Evolutionary conservation across 2,113 vertebrate species (phyloP).

Genomic region (Struthio camelus): DNA sequence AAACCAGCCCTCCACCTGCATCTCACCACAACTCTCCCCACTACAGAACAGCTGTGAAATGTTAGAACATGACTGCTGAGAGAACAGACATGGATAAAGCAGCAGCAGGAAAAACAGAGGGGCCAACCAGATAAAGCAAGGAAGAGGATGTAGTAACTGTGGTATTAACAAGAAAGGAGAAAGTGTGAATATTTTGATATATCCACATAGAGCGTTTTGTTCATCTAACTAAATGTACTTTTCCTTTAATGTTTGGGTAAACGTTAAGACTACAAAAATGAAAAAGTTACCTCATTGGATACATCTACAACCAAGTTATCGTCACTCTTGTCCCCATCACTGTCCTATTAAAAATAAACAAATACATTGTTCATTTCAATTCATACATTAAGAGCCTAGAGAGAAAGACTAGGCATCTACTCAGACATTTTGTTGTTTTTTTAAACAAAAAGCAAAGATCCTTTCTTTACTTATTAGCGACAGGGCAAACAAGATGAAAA

Average conservation of each 20-base stretch:
- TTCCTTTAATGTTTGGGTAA: constrained; percentile 32
- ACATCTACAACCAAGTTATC: constrained; percentile 89
- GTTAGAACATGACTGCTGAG: rapidly evolving
- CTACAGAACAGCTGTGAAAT: not conserved
- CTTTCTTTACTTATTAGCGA: not conserved
- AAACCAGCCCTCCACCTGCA: not conserved
- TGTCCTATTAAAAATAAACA: constrained; percentile 80
- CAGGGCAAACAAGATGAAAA: not conserved
- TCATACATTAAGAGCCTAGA: constrained; percentile 29
- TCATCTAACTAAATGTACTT: constrained; percentile 24
- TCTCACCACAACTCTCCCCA: not conserved
- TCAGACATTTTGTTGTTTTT: not conserved
- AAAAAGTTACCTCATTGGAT: constrained; percentile 83
- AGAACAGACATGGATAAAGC: not conserved
- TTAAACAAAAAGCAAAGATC: not conserved
- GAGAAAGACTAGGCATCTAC: not conserved
- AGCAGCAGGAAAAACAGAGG: not conserved
- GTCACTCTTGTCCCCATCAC: constrained; percentile 87
- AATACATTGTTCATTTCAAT: constrained; percentile 58
- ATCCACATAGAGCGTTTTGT: not conserved
- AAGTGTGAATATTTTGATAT: constrained; percentile 32
- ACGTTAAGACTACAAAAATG: constrained; percentile 17
- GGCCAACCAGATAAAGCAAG: not conserved
- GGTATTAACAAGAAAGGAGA: not conserved
- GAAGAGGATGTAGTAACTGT: not conserved